phyloP scores from a whole-genome alignment of 2,888 invertebrate species.

The Cataglyphis albicans region DNA sequence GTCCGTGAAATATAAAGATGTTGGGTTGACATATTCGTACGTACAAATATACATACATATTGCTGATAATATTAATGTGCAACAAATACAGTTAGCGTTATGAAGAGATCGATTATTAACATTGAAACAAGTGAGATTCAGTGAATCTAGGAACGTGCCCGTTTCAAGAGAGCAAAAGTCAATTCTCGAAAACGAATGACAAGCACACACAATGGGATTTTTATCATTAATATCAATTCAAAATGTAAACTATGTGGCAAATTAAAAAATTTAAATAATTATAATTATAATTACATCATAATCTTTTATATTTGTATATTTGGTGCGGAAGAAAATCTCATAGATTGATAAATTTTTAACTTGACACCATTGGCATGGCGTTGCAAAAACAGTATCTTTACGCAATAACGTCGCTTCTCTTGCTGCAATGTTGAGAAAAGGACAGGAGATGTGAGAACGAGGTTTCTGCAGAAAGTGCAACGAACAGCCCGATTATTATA shows the following conservation, averaged over 20 bases:
- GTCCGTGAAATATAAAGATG: constrained; percentile 29
- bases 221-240: not conserved
- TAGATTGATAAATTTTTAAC: constrained; percentile 64
- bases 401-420: constrained; percentile 72
- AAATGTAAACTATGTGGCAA: not conserved
- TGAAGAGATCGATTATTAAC: constrained; percentile 5
- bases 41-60: not conserved
- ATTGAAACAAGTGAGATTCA: not conserved
- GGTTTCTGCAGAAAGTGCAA: constrained; percentile 52
- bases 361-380: constrained; percentile 47
- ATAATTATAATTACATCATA: not conserved
- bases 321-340: not conserved
- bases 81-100: constrained; percentile 7
- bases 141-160: not conserved
- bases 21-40: not conserved
- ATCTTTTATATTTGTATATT: not conserved
- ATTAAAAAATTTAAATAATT: not conserved
- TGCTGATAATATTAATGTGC: not conserved
- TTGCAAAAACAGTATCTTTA: constrained; percentile 73
- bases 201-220: not conserved
- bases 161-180: not conserved
- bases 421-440: constrained; percentile 70
- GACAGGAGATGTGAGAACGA: constrained; percentile 65
- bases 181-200: not conserved
- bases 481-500: constrained; percentile 21